Base-by-base conservation (phyloP, 2,888 invertebrate genomes). In the Rhagium mordax region DNA sequence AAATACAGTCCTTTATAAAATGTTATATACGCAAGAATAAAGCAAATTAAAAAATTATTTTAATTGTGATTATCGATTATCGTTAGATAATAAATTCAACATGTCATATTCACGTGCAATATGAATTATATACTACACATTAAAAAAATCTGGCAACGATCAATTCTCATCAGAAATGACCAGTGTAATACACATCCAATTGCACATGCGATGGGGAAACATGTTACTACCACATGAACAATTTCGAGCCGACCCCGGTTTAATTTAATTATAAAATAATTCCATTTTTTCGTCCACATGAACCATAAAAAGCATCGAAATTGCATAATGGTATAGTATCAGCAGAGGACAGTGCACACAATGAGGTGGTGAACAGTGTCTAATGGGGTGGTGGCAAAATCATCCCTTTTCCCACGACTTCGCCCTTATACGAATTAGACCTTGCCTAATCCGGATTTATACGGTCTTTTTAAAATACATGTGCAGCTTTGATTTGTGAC, bases 401-500 rank as follows among this genome's bases (percentile, higher is more conserved):
- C 81, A 79, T 80, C 81, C 78, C 78, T 75, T 78, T 84, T 84
- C 84, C 84, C 84, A 84, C 84, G 84, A 77, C 78, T 70, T 80
- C 79, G 74, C 81, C 82, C 81, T 75, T 71, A 66, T 69, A 29
- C 72, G 75, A 72, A 74, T 78, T 75, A 74, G 74, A 61, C 75
- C 74, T 70, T 74, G 60, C 72, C 70, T 75, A 77, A 75, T 73
- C 77, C 77, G 77, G 77, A 75, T 77, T 77, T 78, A 80, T 81
- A 79, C 71, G 74, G 70, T 74, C 74, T 72, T 72, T 76, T 76
- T 70, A 70, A 76, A 76, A 69, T 76, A 67, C 70, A 67, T 73
- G 70, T 73, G 72, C 74, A 67, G 68, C 64, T 74, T 66, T 71
- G 57, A 67, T 48, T 41, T 55, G 55, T 67, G 74, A 76, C 72